These are phyloP conservation scores for Balaeniceps rex DNA, from an alignment of 2,113 vertebrate species.

Conservation along the genomic window DNA sequence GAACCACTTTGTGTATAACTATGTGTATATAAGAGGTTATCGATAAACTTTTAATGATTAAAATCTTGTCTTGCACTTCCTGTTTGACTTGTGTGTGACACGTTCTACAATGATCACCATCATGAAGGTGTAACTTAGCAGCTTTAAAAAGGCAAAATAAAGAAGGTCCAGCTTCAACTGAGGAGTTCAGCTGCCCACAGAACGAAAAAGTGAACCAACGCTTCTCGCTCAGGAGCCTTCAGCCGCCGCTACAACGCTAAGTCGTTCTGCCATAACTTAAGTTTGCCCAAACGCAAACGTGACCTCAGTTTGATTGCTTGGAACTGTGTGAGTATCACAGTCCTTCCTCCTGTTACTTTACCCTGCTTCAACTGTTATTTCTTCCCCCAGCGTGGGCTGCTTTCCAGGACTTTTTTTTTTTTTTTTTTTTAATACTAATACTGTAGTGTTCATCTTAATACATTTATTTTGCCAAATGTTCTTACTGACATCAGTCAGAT, in stretches of 20 bases:
- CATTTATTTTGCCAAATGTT: neutral
- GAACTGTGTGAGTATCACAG: neutral
- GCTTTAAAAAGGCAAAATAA: neutral
- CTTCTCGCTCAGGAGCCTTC: neutral
- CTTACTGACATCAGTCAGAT: neutral
- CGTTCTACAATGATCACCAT: rapidly evolving
- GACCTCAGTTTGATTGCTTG: neutral
- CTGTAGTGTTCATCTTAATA: neutral
- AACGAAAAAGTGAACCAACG: neutral
- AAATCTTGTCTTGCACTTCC: constrained; percentile 56
- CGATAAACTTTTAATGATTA: constrained; percentile 74
- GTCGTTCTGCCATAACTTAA: neutral
- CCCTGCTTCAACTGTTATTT: neutral
- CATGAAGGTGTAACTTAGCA: neutral
- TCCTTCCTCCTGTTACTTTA: neutral
- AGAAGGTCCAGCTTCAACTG: neutral
- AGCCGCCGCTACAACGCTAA: neutral
- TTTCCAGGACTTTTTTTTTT: neutral
- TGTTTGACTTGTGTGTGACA: neutral
- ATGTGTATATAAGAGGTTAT: constrained; percentile 79
- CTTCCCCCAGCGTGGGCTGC: neutral
- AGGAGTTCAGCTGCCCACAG: neutral
- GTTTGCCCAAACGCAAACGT: neutral
- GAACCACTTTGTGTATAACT: constrained; percentile 75
- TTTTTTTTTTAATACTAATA: neutral